phyloP scores from a whole-genome alignment of 2,797 vertebrate species.

The Carcharodon carcharias region DNA sequence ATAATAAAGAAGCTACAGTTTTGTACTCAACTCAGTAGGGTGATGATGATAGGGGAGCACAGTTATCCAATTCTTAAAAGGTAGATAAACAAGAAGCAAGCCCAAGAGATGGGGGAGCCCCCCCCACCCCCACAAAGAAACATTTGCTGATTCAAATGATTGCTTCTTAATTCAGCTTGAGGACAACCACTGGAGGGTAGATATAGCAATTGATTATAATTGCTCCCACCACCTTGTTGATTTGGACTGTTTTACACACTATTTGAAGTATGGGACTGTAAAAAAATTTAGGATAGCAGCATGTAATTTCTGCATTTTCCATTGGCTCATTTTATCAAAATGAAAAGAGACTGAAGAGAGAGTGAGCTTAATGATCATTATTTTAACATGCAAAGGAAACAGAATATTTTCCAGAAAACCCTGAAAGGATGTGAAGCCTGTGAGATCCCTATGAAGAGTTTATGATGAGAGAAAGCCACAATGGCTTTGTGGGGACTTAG shows the following conservation, averaged over 20 bases:
- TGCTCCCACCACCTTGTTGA: not conserved
- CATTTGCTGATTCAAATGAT: not conserved
- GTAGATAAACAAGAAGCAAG: not conserved
- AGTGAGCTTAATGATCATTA: not conserved
- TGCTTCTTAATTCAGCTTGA: not conserved
- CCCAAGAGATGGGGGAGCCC: not conserved
- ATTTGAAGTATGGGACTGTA: not conserved
- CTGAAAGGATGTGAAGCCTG: not conserved
- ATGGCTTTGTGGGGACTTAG: not conserved
- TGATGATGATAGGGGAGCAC: not conserved
- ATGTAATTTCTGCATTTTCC: not conserved
- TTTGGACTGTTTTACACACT: not conserved
- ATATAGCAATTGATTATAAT: not conserved
- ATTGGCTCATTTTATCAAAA: not conserved
- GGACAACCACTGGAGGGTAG: not conserved
- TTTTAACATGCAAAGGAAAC: not conserved
- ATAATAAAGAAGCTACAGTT: not conserved
- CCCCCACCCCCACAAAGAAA: not conserved
- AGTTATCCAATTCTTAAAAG: not conserved
- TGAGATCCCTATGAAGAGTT: not conserved
- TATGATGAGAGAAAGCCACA: not conserved
- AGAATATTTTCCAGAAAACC: not conserved
- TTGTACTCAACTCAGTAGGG: not conserved
- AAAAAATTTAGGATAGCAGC: not conserved
- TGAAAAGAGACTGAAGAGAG: not conserved